Conservation (phyloP, 2,113 vertebrate genomes). For the Nycticryphes semicollaris region DNA sequence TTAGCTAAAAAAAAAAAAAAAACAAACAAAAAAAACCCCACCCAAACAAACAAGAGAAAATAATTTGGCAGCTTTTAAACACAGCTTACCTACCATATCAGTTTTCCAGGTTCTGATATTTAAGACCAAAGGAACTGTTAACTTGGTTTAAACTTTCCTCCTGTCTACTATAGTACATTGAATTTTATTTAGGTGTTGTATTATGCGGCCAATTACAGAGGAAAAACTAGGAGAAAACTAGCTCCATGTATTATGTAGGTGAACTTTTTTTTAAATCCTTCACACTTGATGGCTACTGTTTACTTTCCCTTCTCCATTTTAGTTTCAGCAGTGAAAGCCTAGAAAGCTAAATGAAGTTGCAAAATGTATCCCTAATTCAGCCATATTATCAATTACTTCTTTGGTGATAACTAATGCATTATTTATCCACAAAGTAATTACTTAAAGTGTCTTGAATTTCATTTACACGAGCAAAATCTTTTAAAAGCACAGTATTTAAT, state of each 20-base stretch:
- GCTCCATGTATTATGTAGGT: too few relatives aligned
- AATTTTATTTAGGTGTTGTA: neutral
- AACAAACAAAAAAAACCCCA: too few relatives aligned
- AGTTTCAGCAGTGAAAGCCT: neutral
- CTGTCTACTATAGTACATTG: neutral
- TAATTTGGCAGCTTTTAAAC: neutral
- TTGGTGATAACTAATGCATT: slow-evolving; percentile 31
- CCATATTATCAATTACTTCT: neutral
- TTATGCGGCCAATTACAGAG: too few relatives aligned
- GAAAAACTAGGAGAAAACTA: too few relatives aligned
- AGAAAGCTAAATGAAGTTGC: neutral
- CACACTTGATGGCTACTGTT: neutral
- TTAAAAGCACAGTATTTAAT: slow-evolving; percentile 62
- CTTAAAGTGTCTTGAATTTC: slow-evolving; percentile 57
- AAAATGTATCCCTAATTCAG: neutral
- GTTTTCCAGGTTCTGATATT: neutral
- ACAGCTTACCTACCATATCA: neutral
- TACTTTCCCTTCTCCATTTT: neutral
- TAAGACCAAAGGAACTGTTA: neutral
- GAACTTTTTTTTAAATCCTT: neutral
- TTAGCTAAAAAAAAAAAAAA: neutral
- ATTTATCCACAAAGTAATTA: slow-evolving; percentile 59
- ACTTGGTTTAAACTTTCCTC: neutral
- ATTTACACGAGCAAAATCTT: slow-evolving; percentile 55
- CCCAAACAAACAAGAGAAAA: neutral